phyloP scores from a whole-genome alignment of 2,888 invertebrate genomes.

The Drosophila engyochracea region DNA sequence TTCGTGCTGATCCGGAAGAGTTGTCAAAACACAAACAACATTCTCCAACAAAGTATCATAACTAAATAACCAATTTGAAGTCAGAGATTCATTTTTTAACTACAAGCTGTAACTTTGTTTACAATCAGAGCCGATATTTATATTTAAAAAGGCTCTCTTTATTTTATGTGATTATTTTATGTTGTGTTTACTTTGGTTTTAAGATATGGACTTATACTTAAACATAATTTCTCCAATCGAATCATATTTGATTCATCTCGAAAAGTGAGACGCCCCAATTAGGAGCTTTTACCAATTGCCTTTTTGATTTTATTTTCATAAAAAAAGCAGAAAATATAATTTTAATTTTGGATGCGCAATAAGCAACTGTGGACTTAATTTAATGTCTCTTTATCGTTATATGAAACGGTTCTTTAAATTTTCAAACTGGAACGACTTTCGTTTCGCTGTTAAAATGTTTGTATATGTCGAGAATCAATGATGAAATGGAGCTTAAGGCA shows the following conservation, averaged over 20 bases:
- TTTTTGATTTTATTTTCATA: neutral
- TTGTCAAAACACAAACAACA: neutral
- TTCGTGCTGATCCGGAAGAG: neutral
- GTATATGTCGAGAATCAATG: neutral
- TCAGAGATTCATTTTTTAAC: neutral
- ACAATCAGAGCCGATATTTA: neutral
- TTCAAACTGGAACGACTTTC: neutral
- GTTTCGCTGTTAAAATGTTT: neutral
- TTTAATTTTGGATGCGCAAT: neutral
- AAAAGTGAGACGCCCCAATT: neutral
- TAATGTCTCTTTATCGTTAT: neutral
- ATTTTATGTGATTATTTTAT: neutral
- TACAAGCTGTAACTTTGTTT: neutral
- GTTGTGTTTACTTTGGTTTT: neutral
- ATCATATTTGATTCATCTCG: neutral
- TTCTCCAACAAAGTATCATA: neutral
- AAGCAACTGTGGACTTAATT: neutral
- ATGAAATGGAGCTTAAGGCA: neutral
- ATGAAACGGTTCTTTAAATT: neutral
- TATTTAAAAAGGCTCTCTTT: neutral
- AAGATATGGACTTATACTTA: neutral
- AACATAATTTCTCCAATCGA: neutral
- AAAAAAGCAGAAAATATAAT: neutral
- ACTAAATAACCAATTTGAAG: neutral
- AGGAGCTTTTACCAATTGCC: neutral